Conservation (phyloP, 2,797 vertebrate genomes). For the Typhlichthys subterraneus region DNA sequence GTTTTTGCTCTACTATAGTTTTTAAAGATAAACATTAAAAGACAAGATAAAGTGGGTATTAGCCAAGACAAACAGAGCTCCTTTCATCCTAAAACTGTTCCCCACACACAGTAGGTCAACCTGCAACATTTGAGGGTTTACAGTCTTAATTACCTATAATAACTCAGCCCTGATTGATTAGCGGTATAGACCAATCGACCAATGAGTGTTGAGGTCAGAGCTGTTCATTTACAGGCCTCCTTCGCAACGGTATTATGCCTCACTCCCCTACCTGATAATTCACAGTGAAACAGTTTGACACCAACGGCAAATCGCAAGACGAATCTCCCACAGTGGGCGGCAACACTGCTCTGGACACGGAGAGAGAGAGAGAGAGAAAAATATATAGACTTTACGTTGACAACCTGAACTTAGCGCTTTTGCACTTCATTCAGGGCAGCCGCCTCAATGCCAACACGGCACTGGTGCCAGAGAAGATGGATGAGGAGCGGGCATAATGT, state of each 20-base stretch:
- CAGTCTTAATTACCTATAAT: conserved; percentile 55
- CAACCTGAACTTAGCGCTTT: conserved; percentile 13
- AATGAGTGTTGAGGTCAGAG: conserved; percentile 36
- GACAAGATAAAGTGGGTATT: no score
- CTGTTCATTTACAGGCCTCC: conserved; percentile 26
- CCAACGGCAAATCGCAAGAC: conserved; percentile 5
- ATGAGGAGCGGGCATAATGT: conserved; percentile 51
- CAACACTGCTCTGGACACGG: conserved; percentile 13
- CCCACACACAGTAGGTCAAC: neutral
- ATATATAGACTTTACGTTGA: conserved; percentile 1
- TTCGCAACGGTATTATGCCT: conserved; percentile 19
- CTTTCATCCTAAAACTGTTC: conserved; percentile 19
- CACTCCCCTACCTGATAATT: conserved; percentile 5
- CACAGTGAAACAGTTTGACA: conserved; percentile 24
- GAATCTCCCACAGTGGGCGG: conserved; percentile 3
- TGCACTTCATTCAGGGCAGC: conserved; percentile 11
- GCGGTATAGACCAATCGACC: conserved; percentile 50
- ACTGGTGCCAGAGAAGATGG: conserved; percentile 34
- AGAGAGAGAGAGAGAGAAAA: no score
- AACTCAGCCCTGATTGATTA: conserved; percentile 60
- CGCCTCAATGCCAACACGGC: conserved; percentile 20
- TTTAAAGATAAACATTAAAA: no score
- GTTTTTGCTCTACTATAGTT: no score
- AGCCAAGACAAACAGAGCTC: no score
- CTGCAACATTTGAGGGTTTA: conserved; percentile 44